These are phyloP conservation scores for Eilema griseolum DNA, from an alignment of 2,888 invertebrate species.

Conservation along the genomic window DNA sequence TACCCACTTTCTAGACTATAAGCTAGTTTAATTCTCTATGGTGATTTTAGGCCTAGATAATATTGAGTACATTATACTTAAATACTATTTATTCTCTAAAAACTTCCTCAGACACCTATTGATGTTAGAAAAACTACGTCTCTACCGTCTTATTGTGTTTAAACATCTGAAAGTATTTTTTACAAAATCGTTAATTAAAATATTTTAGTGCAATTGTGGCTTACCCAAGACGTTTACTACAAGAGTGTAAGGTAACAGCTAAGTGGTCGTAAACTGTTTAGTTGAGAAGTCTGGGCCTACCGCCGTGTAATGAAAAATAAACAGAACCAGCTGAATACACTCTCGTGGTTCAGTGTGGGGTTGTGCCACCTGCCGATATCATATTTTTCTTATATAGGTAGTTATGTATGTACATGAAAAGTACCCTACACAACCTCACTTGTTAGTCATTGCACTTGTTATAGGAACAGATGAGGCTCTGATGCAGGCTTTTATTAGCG, in stretches of 20 bases:
- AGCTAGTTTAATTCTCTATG: too few species aligned
- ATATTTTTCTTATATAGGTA: neutral
- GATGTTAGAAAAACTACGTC: neutral
- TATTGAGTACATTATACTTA: too few species aligned
- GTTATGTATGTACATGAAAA: too few species aligned
- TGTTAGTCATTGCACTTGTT: too few species aligned
- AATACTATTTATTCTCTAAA: too few species aligned
- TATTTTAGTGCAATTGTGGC: neutral
- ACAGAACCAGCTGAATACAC: neutral
- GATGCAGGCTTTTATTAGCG: too few species aligned
- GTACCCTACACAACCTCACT: too few species aligned
- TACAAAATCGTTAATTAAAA: neutral
- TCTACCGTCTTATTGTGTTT: neutral
- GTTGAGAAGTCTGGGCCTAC: neutral
- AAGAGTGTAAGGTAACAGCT: neutral
- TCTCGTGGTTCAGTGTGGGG: neutral
- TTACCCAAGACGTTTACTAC: neutral
- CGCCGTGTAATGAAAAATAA: constrained; percentile 1
- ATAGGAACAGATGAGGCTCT: too few species aligned
- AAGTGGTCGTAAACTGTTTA: neutral
- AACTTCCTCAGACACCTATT: neutral
- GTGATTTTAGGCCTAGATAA: too few species aligned
- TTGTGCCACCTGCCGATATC: neutral
- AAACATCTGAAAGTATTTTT: neutral
- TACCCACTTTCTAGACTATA: too few species aligned